Conservation (phyloP, 1,140 invertebrate genomes). For the Chelonus insularis region DNA sequence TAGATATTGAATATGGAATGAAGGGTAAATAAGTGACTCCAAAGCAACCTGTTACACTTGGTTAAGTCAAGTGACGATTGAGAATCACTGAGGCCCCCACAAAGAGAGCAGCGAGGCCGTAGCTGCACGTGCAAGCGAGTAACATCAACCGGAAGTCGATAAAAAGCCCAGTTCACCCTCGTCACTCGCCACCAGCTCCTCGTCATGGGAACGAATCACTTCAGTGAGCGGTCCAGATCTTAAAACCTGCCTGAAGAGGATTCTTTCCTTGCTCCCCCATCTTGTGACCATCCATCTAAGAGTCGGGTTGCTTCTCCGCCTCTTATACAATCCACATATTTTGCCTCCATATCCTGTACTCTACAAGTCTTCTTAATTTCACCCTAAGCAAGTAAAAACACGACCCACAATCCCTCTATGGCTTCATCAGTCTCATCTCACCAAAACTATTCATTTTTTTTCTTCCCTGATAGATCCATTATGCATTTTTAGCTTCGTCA, state of each 20-base stretch:
- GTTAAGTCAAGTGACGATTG: conserved; percentile 32
- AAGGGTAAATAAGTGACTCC: neutral
- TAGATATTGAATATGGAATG: too few species aligned
- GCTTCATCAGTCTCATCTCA: conserved; percentile 2
- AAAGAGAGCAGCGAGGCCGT: conserved; percentile 48
- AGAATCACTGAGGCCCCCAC: conserved; percentile 48
- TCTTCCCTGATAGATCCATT: neutral
- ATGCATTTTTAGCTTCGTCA: neutral
- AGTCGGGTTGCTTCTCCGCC: conserved; percentile 23
- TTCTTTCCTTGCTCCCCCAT: conserved; percentile 3
- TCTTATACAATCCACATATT: conserved; percentile 23
- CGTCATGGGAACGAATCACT: conserved; percentile 36
- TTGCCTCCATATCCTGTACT: conserved; percentile 19
- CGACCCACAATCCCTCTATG: conserved; percentile 3
- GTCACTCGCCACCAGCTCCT: conserved; percentile 51
- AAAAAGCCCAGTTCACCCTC: conserved; percentile 60
- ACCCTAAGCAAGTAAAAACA: conserved; percentile 27
- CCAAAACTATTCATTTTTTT: neutral
- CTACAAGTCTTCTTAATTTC: conserved; percentile 23
- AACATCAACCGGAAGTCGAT: conserved; percentile 61
- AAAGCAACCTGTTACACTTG: conserved; percentile 31
- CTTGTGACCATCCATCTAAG: neutral
- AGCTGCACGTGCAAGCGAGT: conserved; percentile 56
- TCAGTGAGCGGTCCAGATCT: conserved; percentile 26
- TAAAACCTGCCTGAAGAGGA: conserved; percentile 30